Conservation (phyloP, 2,113 vertebrate genomes). For the Centropristis striata region DNA sequence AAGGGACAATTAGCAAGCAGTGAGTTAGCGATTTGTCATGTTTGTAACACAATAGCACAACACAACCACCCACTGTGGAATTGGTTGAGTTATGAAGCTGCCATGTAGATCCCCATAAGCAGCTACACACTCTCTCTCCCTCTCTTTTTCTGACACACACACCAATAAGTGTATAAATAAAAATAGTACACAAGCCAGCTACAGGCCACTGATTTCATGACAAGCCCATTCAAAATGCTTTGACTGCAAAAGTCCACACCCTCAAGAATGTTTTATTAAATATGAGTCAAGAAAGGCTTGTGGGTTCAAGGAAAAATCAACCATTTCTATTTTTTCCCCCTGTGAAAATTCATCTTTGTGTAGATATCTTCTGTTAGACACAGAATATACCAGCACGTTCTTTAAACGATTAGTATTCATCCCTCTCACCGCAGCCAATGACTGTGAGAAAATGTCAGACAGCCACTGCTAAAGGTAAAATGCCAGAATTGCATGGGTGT, state of each 20-base stretch:
- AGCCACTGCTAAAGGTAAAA: conserved; percentile 55
- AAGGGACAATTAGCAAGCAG: conserved; percentile 75
- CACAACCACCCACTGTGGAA: conserved; percentile 68
- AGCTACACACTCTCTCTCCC: not conserved
- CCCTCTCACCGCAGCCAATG: conserved; percentile 17
- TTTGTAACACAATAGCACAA: conserved; percentile 73
- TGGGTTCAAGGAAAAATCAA: not conserved
- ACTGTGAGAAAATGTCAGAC: conserved; percentile 71
- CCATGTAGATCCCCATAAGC: conserved; percentile 47
- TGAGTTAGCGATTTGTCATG: conserved; percentile 74
- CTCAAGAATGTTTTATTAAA: not conserved
- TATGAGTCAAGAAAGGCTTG: not conserved
- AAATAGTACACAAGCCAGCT: conserved; percentile 22
- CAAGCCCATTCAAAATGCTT: conserved; percentile 53
- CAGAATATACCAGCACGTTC: not conserved
- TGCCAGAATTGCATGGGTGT: conserved; percentile 41
- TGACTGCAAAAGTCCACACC: not conserved
- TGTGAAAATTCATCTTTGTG: conserved; percentile 27
- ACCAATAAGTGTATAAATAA: conserved; percentile 46
- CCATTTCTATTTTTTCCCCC: not conserved
- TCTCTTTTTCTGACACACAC: conserved; percentile 17
- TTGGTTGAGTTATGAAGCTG: conserved; percentile 75
- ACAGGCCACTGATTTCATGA: conserved; percentile 46
- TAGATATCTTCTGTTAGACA: conserved; percentile 18
- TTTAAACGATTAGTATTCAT: conserved; percentile 58